Evolutionary conservation across 2,888 invertebrate genomes (phyloP).

Genomic region (Heliconius aoede): DNA sequence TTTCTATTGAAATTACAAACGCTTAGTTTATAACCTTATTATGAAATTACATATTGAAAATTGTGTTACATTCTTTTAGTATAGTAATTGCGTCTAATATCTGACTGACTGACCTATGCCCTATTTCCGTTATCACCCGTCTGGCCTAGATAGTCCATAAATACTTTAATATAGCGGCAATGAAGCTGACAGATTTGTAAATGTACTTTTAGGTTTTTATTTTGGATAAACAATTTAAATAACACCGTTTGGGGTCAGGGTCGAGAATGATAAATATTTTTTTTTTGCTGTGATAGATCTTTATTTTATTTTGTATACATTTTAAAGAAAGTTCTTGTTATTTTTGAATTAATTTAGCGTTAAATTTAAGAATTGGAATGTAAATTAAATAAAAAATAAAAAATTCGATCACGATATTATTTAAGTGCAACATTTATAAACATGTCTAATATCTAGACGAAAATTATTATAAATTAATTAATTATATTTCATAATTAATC

Average conservation of each 20-base stretch:
- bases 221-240: constrained; percentile 1
- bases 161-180: constrained; percentile 41
- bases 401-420: no score
- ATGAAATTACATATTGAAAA: constrained; percentile 46
- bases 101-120: constrained; percentile 62
- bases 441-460: no score
- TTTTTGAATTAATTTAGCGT: neutral
- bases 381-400: no score
- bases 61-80: constrained; percentile 44
- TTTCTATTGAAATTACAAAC: neutral
- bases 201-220: constrained; percentile 46
- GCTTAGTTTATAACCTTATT: neutral
- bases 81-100: constrained; percentile 63
- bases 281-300: no score
- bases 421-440: no score
- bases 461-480: no score
- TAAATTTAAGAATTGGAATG: no score
- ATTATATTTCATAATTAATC: no score
- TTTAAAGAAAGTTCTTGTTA: neutral
- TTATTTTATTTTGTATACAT: neutral
- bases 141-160: constrained; percentile 71
- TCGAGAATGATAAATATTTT: neutral
- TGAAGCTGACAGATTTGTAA: constrained; percentile 46
- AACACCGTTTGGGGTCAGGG: neutral
- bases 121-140: constrained; percentile 64